Conservation (phyloP, 2,888 invertebrate genomes). For the Mylabris sibirica region DNA sequence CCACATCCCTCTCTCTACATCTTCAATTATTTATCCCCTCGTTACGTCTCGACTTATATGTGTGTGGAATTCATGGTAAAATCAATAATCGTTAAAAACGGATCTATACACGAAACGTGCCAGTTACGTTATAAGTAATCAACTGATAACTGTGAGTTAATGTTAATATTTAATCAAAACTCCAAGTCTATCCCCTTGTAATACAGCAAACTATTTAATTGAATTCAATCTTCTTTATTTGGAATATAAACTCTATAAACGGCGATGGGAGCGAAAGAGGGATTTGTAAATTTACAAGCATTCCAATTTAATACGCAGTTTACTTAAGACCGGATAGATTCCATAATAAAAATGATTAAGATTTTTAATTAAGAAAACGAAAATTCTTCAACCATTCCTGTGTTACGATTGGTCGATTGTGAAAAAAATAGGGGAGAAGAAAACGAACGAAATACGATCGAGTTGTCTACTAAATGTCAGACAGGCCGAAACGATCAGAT, state of each 20-base stretch:
- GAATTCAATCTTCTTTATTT: conserved; percentile 46
- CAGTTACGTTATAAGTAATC: conserved; percentile 40
- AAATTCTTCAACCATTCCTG: not conserved
- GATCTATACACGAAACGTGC: conserved; percentile 31
- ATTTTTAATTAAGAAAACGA: not conserved
- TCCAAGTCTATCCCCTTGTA: conserved; percentile 30
- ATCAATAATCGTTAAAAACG: conserved; percentile 31
- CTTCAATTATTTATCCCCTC: not conserved
- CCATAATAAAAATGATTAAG: not conserved
- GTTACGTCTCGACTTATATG: not conserved
- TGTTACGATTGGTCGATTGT: conserved; percentile 32
- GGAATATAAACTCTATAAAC: conserved; percentile 50
- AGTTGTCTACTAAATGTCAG: conserved; percentile 50
- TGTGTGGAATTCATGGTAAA: conserved; percentile 26
- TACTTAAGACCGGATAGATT: conserved; percentile 13
- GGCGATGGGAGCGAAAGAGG: conserved; percentile 25
- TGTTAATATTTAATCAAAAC: conserved; percentile 51
- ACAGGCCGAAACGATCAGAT: conserved; percentile 48
- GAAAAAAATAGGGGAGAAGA: conserved; percentile 26
- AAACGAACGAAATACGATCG: conserved; percentile 34
- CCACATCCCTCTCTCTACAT: not conserved
- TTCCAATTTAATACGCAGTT: conserved; percentile 18
- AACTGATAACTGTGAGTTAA: conserved; percentile 52
- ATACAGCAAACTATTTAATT: conserved; percentile 44
- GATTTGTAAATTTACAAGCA: conserved; percentile 31